phyloP scores from a whole-genome alignment of 2,797 vertebrate genomes.

The Pseudomugil tenellus region DNA sequence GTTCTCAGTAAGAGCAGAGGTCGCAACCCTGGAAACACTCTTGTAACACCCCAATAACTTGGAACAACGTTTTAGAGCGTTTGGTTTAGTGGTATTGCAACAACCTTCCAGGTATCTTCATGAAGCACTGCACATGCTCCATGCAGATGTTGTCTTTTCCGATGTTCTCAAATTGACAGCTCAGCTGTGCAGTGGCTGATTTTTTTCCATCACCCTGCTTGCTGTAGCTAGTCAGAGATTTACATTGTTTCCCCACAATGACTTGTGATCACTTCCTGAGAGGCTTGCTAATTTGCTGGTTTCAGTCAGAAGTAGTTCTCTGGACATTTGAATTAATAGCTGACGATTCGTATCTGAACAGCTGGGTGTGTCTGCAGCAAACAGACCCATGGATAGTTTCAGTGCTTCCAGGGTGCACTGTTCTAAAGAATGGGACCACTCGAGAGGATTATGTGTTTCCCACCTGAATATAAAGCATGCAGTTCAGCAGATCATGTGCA shows the following conservation, averaged over 20 bases:
- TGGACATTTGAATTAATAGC: conserved; percentile 24
- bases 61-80: not conserved
- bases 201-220: not conserved
- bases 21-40: conserved; percentile 3
- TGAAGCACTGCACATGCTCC: not conserved
- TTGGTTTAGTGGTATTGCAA: not conserved
- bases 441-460: not conserved
- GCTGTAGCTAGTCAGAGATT: not conserved
- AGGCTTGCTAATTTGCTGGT: conserved; percentile 12
- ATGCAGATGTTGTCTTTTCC: not conserved
- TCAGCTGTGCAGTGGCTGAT: not conserved
- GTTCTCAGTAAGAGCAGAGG: conserved; percentile 11
- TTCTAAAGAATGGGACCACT: not conserved
- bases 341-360: conserved; percentile 27
- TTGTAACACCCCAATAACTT: not conserved
- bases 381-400: conserved; percentile 18
- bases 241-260: conserved; percentile 28
- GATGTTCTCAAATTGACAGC: not conserved
- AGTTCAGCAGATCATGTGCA: not conserved
- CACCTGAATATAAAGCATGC: not conserved
- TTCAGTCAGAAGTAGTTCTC: conserved; percentile 24
- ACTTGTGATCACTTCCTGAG: conserved; percentile 9
- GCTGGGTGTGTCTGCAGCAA: conserved; percentile 33
- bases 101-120: not conserved
- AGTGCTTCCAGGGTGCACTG: not conserved